Percentiles rank a stretch among this genome's conserved stretches.
phyloP scores from a whole-genome alignment of 2,888 invertebrate species.

The Leucoptera coffeella region DNA sequence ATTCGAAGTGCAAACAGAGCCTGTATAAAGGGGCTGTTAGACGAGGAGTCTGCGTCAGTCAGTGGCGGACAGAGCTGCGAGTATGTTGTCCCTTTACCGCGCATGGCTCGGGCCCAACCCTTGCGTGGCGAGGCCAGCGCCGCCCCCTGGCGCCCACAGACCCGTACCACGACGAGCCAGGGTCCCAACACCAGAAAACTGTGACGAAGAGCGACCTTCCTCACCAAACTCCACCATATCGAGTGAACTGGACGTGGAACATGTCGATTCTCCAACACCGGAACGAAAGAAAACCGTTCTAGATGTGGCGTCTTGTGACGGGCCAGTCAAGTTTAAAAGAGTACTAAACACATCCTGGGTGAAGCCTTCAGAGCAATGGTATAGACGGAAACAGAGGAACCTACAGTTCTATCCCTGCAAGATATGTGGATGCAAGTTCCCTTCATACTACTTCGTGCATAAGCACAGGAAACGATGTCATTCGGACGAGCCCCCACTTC shows the following conservation, averaged over 20 bases:
- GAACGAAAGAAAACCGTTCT: constrained; percentile 52
- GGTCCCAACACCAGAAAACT: constrained; percentile 21
- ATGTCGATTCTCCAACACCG: constrained; percentile 22
- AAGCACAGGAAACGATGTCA: constrained; percentile 86
- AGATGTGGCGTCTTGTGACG: constrained; percentile 89
- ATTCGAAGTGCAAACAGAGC: too few species aligned
- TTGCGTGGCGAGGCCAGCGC: constrained; percentile 35
- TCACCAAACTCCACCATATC: constrained; percentile 34
- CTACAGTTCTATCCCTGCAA: constrained; percentile 91
- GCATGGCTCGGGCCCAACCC: constrained; percentile 46
- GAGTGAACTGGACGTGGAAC: constrained; percentile 38
- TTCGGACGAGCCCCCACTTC: constrained; percentile 46
- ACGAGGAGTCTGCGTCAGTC: background rate
- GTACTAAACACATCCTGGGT: constrained; percentile 78
- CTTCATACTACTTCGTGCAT: constrained; percentile 90
- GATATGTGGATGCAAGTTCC: constrained; percentile 87
- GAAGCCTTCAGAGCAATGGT: constrained; percentile 57
- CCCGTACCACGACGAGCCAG: constrained; percentile 32
- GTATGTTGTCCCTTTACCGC: constrained; percentile 46
- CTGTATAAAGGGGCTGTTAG: too few species aligned
- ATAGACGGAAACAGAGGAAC: constrained; percentile 76
- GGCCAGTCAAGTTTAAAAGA: constrained; percentile 78
- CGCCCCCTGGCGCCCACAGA: constrained; percentile 41
- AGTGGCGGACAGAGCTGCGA: constrained; percentile 12
- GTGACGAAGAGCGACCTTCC: constrained; percentile 63